These are phyloP conservation scores for Conomelus anceps DNA, from an alignment of 2,888 invertebrate species.

Conservation along the genomic window DNA sequence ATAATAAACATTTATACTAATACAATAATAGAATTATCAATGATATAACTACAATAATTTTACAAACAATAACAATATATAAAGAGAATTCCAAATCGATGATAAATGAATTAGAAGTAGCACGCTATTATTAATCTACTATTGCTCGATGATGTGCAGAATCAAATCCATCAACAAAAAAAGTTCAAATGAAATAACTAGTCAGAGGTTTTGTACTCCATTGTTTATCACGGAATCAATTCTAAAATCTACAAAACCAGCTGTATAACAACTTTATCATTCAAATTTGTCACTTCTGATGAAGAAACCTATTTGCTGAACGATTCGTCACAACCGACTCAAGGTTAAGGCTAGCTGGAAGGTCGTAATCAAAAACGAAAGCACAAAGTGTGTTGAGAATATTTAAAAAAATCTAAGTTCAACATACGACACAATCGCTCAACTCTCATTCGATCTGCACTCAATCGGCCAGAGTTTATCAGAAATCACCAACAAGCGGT, in stretches of 20 bases:
- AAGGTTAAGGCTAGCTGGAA: not conserved
- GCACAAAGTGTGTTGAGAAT: not conserved
- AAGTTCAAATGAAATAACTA: not conserved
- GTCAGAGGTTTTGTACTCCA: not conserved
- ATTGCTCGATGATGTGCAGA: not conserved
- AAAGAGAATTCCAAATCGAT: not conserved
- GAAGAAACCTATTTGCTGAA: not conserved
- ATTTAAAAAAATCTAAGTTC: not conserved
- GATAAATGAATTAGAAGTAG: not conserved
- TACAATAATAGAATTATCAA: not conserved
- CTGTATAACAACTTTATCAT: not conserved
- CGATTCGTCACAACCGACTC: not conserved
- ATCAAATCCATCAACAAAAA: not conserved
- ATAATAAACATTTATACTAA: not conserved
- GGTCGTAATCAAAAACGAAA: not conserved
- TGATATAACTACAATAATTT: not conserved
- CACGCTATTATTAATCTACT: not conserved
- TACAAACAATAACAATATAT: not conserved
- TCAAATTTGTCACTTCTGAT: not conserved
- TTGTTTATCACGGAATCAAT: not conserved
- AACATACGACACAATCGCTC: not conserved
- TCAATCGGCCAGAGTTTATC: not conserved
- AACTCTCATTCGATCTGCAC: not conserved
- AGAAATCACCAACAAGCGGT: not conserved
- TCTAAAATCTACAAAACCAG: not conserved